Base-by-base conservation (phyloP, 2,888 invertebrate genomes). In the Drosophila multiciliata region DNA sequence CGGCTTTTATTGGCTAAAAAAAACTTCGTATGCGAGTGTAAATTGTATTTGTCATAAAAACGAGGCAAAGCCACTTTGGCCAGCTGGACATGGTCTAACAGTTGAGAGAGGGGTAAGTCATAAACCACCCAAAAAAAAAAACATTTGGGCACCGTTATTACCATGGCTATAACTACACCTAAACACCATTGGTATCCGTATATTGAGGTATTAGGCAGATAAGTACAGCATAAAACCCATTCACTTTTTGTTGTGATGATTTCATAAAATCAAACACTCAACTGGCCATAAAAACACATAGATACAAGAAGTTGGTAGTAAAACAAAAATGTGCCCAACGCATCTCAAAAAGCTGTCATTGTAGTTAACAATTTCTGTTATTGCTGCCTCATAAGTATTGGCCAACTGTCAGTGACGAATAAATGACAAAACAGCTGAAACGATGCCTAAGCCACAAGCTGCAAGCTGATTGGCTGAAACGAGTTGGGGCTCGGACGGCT, bases 211-310 rank as follows among this genome's bases (percentile, higher is more conserved):
- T 80, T 70, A 40, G 77, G 54, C 15, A 45, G 50, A 55, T 81
- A 81, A 78, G 86, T 76, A 77, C 78, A 73, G 70, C 89, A 89
- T 85, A 90, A 85, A 90, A 84, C 65, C 82, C 85, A 85, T 85
- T 85, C 85, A 90, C 85, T 89, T 90, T 85, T 85, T 90, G 70
- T 87, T 73, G 60, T 59, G 86, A 73, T 77, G 73, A 80, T 75
- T 86, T 80, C 78, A 71, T 70, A 75, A 67, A 69, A 55, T 48
- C 75, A 48, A 64, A 65, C 69, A 88, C 80, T 83, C 66, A 72
- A 52, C 59, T 61, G 71, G 49, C 66, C 73, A 90, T 85, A 85
- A 89, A 90, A 71, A 85, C 62, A 61, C 65, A 63, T 67, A 61
- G 23, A 32, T 57, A 53, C 50, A 42, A 64, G 55, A 67, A 66